phyloP scores from a whole-genome alignment of 2,797 vertebrate species.

The Atherinosoma microstoma region DNA sequence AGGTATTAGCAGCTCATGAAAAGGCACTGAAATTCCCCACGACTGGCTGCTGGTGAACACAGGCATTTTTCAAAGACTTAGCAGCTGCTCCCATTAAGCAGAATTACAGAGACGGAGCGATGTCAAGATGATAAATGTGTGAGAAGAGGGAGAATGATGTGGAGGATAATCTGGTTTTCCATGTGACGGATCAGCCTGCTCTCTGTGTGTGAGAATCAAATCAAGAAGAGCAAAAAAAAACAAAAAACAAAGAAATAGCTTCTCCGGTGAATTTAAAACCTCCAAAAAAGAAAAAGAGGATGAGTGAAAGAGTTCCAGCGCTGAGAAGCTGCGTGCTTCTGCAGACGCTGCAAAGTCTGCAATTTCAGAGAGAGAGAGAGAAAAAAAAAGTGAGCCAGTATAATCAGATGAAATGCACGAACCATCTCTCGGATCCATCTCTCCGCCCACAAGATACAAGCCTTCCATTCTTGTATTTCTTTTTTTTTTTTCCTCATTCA shows the following conservation, averaged over 20 bases:
- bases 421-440: conserved; percentile 48
- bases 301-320: conserved; percentile 29
- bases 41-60: conserved; percentile 27
- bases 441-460: conserved; percentile 73
- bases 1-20: conserved; percentile 61
- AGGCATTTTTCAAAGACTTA: conserved; percentile 7
- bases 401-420: conserved; percentile 55
- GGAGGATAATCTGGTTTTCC: conserved; percentile 17
- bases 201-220: not conserved
- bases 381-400: conserved; percentile 19
- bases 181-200: not conserved
- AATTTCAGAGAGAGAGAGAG: conserved; percentile 38
- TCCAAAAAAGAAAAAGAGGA: conserved; percentile 1
- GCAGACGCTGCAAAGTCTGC: conserved; percentile 21
- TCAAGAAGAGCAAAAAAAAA: too few species aligned
- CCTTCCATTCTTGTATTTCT: conserved; percentile 60
- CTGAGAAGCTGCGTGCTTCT: conserved; percentile 12
- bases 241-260: not conserved
- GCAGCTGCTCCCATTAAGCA: conserved; percentile 19
- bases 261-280: conserved; percentile 17
- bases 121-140: conserved; percentile 22
- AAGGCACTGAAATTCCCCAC: conserved; percentile 51
- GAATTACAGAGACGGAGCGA: conserved; percentile 28
- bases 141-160: conserved; percentile 15
- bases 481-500: conserved; percentile 59